phyloP scores from a whole-genome alignment of 1,140 invertebrate species.

The Camponotus floridanus region DNA sequence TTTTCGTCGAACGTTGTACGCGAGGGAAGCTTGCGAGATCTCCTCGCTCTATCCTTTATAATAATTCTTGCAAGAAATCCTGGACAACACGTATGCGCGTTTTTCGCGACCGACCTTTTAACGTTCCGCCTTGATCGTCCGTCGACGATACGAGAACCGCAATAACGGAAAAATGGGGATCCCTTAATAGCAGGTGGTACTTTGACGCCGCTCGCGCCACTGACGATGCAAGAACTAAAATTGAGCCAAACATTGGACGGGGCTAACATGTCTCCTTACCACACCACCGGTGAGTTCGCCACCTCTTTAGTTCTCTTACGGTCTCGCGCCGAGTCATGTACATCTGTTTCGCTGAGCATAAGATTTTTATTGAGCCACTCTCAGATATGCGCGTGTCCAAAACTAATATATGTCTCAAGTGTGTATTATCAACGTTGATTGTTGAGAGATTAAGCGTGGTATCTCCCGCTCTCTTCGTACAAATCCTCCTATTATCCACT shows the following conservation, averaged over 20 bases:
- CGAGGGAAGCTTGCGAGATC: neutral
- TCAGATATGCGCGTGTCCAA: constrained; percentile 49
- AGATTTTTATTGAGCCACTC: constrained; percentile 44
- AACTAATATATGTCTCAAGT: constrained; percentile 53
- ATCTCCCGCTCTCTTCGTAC: neutral
- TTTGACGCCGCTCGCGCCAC: constrained; percentile 91
- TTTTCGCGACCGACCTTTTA: constrained; percentile 22
- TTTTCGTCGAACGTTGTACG: neutral
- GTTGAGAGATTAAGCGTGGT: constrained; percentile 26
- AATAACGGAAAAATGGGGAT: constrained; percentile 81
- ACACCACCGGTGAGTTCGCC: constrained; percentile 87
- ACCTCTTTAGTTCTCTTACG: constrained; percentile 77
- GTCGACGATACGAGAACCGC: constrained; percentile 70
- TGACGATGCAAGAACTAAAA: constrained; percentile 93
- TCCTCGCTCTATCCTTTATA: neutral
- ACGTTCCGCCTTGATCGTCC: constrained; percentile 79
- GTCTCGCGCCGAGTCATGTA: constrained; percentile 48
- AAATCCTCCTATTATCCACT: constrained; percentile 22
- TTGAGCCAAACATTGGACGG: constrained; percentile 88
- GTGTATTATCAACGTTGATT: constrained; percentile 35
- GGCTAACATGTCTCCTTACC: constrained; percentile 89
- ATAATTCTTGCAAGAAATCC: neutral
- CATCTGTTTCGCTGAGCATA: constrained; percentile 50
- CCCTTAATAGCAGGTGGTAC: constrained; percentile 88
- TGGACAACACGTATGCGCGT: neutral